Evolutionary conservation across 2,888 invertebrate genomes (phyloP).

Genomic region (Pristionchus arcanus): DNA sequence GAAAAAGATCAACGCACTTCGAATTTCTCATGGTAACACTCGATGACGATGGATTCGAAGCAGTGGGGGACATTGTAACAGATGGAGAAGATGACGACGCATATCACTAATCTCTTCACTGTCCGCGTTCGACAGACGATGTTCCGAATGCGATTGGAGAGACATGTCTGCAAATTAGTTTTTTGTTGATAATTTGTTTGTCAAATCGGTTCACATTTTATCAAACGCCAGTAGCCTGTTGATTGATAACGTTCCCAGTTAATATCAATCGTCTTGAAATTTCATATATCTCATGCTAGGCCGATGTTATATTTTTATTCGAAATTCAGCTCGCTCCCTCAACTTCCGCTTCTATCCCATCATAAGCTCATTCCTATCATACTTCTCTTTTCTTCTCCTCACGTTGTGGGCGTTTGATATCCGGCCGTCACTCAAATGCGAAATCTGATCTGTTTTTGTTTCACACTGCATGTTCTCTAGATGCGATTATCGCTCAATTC

Average conservation of each 20-base stretch:
- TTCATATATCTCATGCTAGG: too few species aligned
- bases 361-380: background rate
- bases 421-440: constrained; percentile 6
- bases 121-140: constrained; percentile 64
- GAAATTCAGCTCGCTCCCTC: too few species aligned
- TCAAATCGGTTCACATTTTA: too few species aligned
- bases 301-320: background rate
- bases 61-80: constrained; percentile 78
- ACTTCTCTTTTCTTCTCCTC: background rate
- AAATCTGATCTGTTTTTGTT: constrained; percentile 8
- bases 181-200: background rate
- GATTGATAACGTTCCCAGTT: too few species aligned
- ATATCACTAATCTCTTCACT: constrained; percentile 60
- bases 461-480: background rate
- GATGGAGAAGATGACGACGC: constrained; percentile 72
- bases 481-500: constrained; percentile 38
- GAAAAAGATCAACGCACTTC: constrained; percentile 40
- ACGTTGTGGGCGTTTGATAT: background rate
- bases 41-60: constrained; percentile 74
- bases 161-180: constrained; percentile 69
- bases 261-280: too few species aligned
- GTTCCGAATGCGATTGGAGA: constrained; percentile 66
- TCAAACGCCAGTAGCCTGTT: too few species aligned
- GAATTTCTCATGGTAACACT: constrained; percentile 74
- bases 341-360: too few species aligned